phyloP scores from a whole-genome alignment of 2,888 invertebrate genomes.

The Balanococcus diminutus region DNA sequence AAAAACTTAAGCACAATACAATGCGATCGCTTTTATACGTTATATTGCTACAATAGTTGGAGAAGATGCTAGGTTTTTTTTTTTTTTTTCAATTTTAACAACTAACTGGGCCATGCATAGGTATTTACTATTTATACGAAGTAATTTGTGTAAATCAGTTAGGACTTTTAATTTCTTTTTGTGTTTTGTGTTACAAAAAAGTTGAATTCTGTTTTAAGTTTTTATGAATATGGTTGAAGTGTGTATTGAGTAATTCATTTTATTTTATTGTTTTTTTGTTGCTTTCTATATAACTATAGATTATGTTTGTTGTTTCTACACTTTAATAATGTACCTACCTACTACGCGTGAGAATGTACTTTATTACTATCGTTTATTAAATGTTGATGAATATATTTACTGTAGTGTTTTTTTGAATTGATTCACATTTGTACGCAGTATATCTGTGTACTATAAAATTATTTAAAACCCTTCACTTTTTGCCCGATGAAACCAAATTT shows the following conservation, averaged over 20 bases:
- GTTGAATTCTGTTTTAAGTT: not conserved
- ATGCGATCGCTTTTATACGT: conserved; percentile 3
- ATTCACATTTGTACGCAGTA: no score
- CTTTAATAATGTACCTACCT: not conserved
- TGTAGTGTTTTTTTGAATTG: not conserved
- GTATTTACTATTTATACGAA: not conserved
- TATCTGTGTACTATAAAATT: no score
- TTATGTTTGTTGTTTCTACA: conserved; percentile 13
- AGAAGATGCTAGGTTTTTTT: not conserved
- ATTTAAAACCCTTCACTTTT: no score
- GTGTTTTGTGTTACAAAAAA: not conserved
- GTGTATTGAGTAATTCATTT: conserved; percentile 1
- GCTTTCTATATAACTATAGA: not conserved
- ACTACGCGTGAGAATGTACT: conserved; percentile 3
- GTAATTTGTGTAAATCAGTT: not conserved
- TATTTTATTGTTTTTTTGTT: conserved; percentile 25
- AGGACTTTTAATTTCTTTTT: not conserved
- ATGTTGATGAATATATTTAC: conserved; percentile 26
- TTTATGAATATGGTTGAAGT: conserved; percentile 12
- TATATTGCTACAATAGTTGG: not conserved
- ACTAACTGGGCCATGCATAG: no score
- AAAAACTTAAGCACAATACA: conserved; percentile 34
- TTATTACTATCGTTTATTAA: conserved; percentile 15
- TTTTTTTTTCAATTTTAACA: not conserved
- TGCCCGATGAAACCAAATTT: no score